Percentiles rank a stretch among this genome's conserved stretches.
Conservation (phyloP, 1,140 invertebrate species). For the Venturia canescens region DNA sequence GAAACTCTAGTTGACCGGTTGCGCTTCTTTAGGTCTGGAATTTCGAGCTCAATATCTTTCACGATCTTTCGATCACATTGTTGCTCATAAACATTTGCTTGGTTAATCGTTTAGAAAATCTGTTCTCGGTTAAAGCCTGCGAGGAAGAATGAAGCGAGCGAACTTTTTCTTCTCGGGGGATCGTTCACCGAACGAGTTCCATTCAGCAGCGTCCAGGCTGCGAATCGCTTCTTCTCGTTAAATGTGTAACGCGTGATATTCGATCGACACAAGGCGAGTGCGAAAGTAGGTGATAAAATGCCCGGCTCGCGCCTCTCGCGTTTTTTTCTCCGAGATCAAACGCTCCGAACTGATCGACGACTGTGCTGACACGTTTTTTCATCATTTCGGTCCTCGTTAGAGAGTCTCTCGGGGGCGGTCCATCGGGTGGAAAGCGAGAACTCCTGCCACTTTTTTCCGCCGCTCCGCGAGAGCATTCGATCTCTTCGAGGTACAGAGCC, state of each 20-base stretch:
- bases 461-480: no score
- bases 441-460: neutral
- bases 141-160: no score
- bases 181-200: no score
- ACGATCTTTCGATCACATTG: neutral
- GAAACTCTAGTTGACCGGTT: constrained; percentile 11
- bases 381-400: neutral
- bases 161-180: no score
- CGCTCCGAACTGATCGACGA: neutral
- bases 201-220: neutral
- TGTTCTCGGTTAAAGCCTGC: neutral
- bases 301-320: no score
- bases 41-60: neutral
- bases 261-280: neutral
- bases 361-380: neutral
- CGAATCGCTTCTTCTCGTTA: neutral
- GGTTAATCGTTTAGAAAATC: neutral
- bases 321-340: neutral
- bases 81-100: no score
- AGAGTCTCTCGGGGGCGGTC: constrained; percentile 10
- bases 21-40: constrained; percentile 15
- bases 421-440: neutral
- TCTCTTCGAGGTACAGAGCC: no score
- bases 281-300: neutral
- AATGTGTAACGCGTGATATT: constrained; percentile 1